A percentile compares a stretch with the other conserved stretches of the same genome.
phyloP scores from a whole-genome alignment of 1,140 invertebrate genomes.

The Ectropis grisescens region DNA sequence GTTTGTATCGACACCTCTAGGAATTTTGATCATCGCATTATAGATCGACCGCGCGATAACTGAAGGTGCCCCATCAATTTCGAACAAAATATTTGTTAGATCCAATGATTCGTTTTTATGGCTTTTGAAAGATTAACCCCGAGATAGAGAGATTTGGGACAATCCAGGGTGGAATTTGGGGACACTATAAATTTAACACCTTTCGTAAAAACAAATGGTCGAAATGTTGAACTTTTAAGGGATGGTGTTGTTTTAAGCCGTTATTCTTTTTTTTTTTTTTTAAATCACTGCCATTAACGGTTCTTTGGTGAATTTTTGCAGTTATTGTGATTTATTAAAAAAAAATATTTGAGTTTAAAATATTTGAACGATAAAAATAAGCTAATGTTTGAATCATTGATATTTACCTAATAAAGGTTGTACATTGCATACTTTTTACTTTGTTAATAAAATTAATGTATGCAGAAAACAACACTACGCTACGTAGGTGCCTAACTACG shows the following conservation, averaged over 20 bases:
- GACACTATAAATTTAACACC: conserved; percentile 60
- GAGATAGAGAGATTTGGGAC: conserved; percentile 61
- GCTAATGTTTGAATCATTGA: no score
- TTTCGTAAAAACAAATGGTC: conserved; percentile 11
- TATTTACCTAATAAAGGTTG: no score
- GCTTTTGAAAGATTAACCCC: conserved; percentile 61
- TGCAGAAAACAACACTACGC: no score
- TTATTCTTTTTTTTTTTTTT: neutral
- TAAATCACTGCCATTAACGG: no score
- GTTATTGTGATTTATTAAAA: no score
- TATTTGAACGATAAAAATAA: no score
- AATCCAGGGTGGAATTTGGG: conserved; percentile 37
- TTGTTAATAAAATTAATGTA: no score
- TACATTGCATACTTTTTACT: no score
- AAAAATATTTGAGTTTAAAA: no score
- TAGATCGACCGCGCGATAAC: conserved; percentile 51
- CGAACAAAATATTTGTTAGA: conserved; percentile 63
- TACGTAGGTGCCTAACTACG: no score
- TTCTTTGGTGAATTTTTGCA: no score
- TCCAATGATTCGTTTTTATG: conserved; percentile 62
- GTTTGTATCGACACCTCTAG: conserved; percentile 65
- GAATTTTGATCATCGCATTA: conserved; percentile 57
- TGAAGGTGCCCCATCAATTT: conserved; percentile 58
- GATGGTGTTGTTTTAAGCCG: conserved; percentile 4
- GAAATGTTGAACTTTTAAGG: conserved; percentile 10